Evolutionary conservation across 2,797 vertebrate genomes (phyloP), one percentile per base, ranked within the genome.

Genomic region (Spinus pinus): DNA sequence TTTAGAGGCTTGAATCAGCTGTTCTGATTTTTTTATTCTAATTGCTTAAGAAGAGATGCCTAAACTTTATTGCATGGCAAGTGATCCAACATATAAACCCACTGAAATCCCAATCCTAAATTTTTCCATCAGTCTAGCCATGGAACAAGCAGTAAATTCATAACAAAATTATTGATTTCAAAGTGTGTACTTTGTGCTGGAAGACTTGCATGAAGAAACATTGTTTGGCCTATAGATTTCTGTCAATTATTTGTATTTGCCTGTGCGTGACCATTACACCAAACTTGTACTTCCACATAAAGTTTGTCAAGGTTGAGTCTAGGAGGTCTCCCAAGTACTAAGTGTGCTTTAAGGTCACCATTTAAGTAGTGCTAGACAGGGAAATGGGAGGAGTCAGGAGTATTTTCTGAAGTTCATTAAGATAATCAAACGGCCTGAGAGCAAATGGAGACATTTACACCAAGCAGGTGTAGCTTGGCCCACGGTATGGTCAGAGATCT

Each of bases 401-500:
- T 4, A 21, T 66, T 87, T 89, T 87, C 28, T 80, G 11, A 67
- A 72, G 14, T 44, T 23, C 8, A 14, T 7, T 60, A 49, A 49
- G 12, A 37, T 37, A 83, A 67, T 10, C 16, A 60, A 83, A 71
- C 14, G 71, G 3, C 27, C 60, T 47, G 7, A 79, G 19, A 77
- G n/a, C 7, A 79, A 64, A 57, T 14, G 39, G 24, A 60, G 86
- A 41, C 70, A 69, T 56, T 53, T 31, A 31, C 51, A 53, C 51
- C 19, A 31, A 5, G 6, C 31, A 81, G 14, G 5, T 33, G 12
- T 30, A 28, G 1, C 20, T 44, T 72, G 33, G 22, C 22, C 19
- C 27, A 2, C 0, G 0, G 3, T 46, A 51, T 19, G 24, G 8
- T 47, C 57, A 56, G 6, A 33, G 33, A 33, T 33, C 33, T 33